These are phyloP conservation scores for Pterocles gutturalis DNA, from an alignment of 2,113 vertebrate genomes.

Conservation along the genomic window DNA sequence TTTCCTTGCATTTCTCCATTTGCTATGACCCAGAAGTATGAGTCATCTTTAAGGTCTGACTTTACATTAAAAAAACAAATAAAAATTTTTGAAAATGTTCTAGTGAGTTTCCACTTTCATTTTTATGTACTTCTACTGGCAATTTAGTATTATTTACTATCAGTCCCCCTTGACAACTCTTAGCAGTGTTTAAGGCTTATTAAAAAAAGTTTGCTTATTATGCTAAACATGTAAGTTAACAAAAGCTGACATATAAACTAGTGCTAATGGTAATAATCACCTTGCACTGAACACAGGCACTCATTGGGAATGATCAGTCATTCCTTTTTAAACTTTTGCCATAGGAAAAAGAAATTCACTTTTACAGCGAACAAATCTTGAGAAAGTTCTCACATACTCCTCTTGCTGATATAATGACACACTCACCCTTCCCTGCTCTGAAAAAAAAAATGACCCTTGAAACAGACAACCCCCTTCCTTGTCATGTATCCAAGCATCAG, in stretches of 20 bases:
- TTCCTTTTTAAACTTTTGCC: background rate
- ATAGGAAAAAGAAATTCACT: background rate
- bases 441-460: background rate
- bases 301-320: background rate
- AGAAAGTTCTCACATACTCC: background rate
- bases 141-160: background rate
- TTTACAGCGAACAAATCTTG: background rate
- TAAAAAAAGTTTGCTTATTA: background rate
- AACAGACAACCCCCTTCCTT: background rate
- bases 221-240: background rate
- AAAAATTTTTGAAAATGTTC: background rate
- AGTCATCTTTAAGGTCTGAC: background rate
- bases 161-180: background rate
- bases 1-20: background rate
- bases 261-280: background rate
- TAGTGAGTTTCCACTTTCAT: background rate
- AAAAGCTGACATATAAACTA: background rate
- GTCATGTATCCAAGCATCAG: background rate
- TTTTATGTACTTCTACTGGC: background rate
- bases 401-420: background rate
- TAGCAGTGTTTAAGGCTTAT: background rate
- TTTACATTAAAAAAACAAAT: background rate
- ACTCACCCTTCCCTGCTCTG: background rate
- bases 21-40: background rate
- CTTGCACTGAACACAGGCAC: background rate